These are phyloP conservation scores for Cephus nigrinus DNA, from an alignment of 2,888 invertebrate genomes.

Conservation along the genomic window DNA sequence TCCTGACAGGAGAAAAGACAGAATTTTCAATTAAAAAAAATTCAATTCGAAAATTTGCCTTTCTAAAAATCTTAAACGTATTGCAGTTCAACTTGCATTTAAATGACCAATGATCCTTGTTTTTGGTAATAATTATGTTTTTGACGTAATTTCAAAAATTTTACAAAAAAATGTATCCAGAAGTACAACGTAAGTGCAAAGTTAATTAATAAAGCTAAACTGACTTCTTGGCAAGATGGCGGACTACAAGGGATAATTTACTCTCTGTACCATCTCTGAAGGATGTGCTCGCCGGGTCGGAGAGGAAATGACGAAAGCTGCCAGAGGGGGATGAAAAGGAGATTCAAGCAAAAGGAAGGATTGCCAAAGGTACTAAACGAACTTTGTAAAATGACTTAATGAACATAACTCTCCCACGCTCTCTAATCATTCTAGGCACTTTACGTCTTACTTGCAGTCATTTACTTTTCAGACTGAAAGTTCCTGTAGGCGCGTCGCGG, in stretches of 20 bases:
- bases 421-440: slow-evolving; percentile 49
- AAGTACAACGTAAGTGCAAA: background rate
- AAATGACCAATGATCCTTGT: background rate
- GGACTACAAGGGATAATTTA: slow-evolving; percentile 38
- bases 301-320: slow-evolving; percentile 24
- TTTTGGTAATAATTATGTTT: background rate
- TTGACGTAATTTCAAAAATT: background rate
- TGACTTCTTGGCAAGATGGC: slow-evolving; percentile 40
- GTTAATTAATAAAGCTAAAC: slow-evolving; percentile 29
- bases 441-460: slow-evolving; percentile 46
- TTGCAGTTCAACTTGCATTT: too few relatives aligned
- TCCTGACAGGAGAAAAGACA: background rate
- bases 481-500: background rate
- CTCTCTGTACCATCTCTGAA: slow-evolving; percentile 27
- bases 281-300: slow-evolving; percentile 15
- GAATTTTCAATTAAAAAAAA: background rate
- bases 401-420: slow-evolving; percentile 45
- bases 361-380: slow-evolving; percentile 28
- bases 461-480: slow-evolving; percentile 44
- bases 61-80: background rate
- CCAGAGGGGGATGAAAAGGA: background rate
- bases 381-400: slow-evolving; percentile 49
- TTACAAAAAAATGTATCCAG: background rate
- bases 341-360: background rate
- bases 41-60: background rate